Base-by-base conservation (phyloP, 1,140 invertebrate species). In the Leptinotarsa lineolata region DNA sequence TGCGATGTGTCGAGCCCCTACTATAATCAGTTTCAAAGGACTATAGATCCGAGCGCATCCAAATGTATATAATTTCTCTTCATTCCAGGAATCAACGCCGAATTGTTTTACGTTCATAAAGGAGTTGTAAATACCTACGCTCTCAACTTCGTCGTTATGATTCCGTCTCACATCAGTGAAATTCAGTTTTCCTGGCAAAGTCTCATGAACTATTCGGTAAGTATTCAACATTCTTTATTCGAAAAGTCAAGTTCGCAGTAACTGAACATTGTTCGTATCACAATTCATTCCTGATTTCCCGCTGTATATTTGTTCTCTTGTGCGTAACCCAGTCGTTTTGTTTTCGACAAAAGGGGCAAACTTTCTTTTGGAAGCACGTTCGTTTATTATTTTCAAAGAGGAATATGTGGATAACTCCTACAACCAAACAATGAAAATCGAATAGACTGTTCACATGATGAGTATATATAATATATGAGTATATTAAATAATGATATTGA, bases 51-150 rank as follows among this genome's bases (percentile, higher is more conserved):
- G 1, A 30, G 6, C 8, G 24, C 24, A 30, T 30, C 6, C 6
- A 76, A 65, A 75, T 66, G 54, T 68, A 11, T 4, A 67, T 74
- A 74, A 73, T 72, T 80, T 78, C 70, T 80, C 83, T 78, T 59
- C 82, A 74, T 89, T 88, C 54, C 88, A 97, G 95, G 94, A 74
- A 86, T 96, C 74, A 89, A 93, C 72, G 91, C 92, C 3, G 93
- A 96, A 83, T 84, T 97, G 80, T 95, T 91, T 85, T 96, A 96
- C 84, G 94, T 97, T 5, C 86, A 92, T 72, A 92, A 95, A 80
- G 95, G 95, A 58, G 91, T 94, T 68, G 92, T 97, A 80, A 97
- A 96, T 86, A 91, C 91, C 44, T 97, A 97, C 83, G 95, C 95
- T 5, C 93, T 96, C 84, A 91, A 92, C 80, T 97, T 96, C 84